Base-by-base conservation (phyloP, 2,888 invertebrate genomes). In the Brachyopa scutellaris region DNA sequence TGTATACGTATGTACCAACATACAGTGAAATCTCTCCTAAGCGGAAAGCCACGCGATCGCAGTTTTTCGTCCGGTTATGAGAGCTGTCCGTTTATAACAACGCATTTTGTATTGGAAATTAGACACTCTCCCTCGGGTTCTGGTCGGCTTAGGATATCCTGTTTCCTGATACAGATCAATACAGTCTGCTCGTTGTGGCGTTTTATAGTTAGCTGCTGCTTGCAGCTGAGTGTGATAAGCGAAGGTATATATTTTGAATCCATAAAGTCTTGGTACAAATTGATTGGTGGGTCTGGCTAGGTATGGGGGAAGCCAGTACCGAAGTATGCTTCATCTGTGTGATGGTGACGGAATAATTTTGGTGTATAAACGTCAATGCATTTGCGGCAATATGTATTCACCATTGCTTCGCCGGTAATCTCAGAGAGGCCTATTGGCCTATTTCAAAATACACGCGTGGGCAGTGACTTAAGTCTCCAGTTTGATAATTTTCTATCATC, bases 341-440 rank as follows among this genome's bases (percentile, higher is more conserved):
- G 98, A 92, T 99, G 98, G 91, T 99, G 98, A 83, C 99, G 94
- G 70, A 98, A 97, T 21, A 98, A 98, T 92, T 98, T 99, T 79
- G 99, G 99, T 86, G 98, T 98, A 92, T 99, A 99, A 84, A 99
- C 99, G 91, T 99, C 99, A 95, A 97, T 98, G 91, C 99, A 99
- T 91, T 99, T 98, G 26, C 99, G 99, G 90, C 99, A 99, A 91
- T 99, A 99, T 85, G 97, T 94, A 92, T 99, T 99, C 67, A 99
- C 99, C 99, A 99, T 99, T 49, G 98, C 97, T 91, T 99, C 99
- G 59, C 99, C 99, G 79, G 99, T 99, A 85, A 99, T 97, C 92
- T 99, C 99, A 26, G 99, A 99, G 86, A 99, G 92, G 86, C 99
- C 97, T 96, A 99, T 97, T 21, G 97, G 95, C 91, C 99, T 99